phyloP scores from a whole-genome alignment of 2,797 vertebrate genomes.

The Xenopus petersii region DNA sequence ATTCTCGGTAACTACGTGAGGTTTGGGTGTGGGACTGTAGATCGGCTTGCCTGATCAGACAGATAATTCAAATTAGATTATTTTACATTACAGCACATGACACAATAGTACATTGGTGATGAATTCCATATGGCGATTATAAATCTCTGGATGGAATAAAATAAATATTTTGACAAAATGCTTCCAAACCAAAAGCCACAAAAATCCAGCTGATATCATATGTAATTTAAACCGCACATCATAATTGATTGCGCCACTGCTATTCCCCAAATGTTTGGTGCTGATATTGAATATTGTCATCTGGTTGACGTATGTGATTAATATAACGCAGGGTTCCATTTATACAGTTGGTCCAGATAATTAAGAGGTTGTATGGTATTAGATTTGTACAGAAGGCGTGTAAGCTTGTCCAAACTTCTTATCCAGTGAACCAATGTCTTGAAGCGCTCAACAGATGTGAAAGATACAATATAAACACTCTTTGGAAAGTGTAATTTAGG shows the following conservation, averaged over 20 bases:
- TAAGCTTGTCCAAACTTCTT: too few relatives aligned
- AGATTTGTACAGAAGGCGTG: too few relatives aligned
- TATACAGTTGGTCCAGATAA: too few relatives aligned
- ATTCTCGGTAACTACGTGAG: background rate
- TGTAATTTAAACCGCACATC: slow-evolving; percentile 5
- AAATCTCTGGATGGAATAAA: background rate
- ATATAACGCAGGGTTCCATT: background rate
- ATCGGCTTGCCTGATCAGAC: slow-evolving; percentile 8
- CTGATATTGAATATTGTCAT: background rate
- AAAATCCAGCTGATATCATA: slow-evolving; percentile 26
- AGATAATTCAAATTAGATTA: slow-evolving; percentile 14
- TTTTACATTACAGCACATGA: background rate
- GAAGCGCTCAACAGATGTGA: too few relatives aligned
- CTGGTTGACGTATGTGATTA: background rate
- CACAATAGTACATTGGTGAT: slow-evolving; percentile 7
- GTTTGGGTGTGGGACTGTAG: background rate
- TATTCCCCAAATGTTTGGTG: background rate
- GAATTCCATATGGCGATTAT: slow-evolving; percentile 28
- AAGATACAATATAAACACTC: too few relatives aligned
- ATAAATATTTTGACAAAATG: slow-evolving; percentile 31
- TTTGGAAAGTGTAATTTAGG: too few relatives aligned
- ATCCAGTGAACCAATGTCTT: too few relatives aligned
- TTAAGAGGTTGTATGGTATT: too few relatives aligned
- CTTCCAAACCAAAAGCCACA: background rate
- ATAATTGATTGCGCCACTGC: background rate